Percentiles rank a stretch among this genome's conserved stretches.
Evolutionary conservation across 2,797 vertebrate genomes (phyloP).

Genomic region (Epinephelus coioides): DNA sequence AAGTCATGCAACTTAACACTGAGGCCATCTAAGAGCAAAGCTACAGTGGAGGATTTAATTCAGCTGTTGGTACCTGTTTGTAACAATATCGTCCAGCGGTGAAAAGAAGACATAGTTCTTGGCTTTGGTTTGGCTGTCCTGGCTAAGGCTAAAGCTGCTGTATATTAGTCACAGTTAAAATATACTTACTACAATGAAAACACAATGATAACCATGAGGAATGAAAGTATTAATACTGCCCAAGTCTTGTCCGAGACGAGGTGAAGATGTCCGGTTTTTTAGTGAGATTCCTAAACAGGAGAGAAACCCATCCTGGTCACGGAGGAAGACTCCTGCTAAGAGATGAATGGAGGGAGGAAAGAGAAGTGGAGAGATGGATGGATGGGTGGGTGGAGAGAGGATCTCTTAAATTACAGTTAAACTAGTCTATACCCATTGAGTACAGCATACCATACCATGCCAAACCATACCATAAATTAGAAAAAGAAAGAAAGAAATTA

Average conservation of each 20-base stretch:
- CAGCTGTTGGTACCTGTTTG: neutral
- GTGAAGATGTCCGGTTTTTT: conserved; percentile 9
- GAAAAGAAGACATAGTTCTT: neutral
- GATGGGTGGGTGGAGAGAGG: neutral
- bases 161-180: conserved; percentile 58
- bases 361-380: neutral
- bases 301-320: conserved; percentile 63
- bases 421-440: neutral
- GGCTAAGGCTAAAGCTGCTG: conserved; percentile 5
- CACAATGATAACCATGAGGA: neutral
- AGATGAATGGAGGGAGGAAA: neutral
- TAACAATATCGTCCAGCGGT: neutral
- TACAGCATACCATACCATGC: too few species aligned
- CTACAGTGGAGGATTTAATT: neutral
- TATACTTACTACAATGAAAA: conserved; percentile 13
- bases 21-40: neutral
- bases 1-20: neutral
- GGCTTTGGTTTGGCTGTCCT: conserved; percentile 20
- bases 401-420: neutral
- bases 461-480: too few species aligned
- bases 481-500: too few species aligned
- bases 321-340: conserved; percentile 64
- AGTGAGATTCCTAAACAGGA: conserved; percentile 57
- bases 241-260: neutral
- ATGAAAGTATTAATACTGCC: conserved; percentile 39